A percentile compares a stretch with the other conserved stretches of the same genome.
phyloP scores from a whole-genome alignment of 2,888 invertebrate genomes.

The Flexamia atlantica region DNA sequence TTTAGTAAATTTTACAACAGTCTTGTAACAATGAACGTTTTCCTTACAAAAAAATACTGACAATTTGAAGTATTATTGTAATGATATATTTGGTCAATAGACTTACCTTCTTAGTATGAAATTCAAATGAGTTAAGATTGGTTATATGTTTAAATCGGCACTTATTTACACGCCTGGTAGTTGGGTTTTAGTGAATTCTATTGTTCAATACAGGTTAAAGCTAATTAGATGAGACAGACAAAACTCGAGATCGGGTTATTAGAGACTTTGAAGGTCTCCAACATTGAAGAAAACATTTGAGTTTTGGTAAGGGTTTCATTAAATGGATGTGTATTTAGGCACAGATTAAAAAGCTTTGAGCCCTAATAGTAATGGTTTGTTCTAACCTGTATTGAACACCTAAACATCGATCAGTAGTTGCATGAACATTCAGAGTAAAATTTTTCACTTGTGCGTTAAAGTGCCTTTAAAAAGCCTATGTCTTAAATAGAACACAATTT shows the following conservation, averaged over 20 bases:
- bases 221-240: neutral
- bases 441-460: constrained; percentile 26
- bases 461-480: constrained; percentile 14
- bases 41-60: constrained; percentile 46
- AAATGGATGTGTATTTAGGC: constrained; percentile 19
- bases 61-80: constrained; percentile 41
- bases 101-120: constrained; percentile 38
- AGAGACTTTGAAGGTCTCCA: neutral
- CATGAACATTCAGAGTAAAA: constrained; percentile 33
- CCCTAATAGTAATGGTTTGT: neutral
- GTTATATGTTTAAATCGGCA: constrained; percentile 42
- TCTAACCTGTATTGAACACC: constrained; percentile 42
- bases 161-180: constrained; percentile 20
- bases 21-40: constrained; percentile 41
- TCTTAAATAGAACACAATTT: constrained; percentile 22
- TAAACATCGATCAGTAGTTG: constrained; percentile 40
- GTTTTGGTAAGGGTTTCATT: neutral
- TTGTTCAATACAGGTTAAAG: constrained; percentile 33
- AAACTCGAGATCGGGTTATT: neutral
- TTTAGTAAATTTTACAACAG: constrained; percentile 47
- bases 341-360: constrained; percentile 38
- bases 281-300: neutral
- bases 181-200: neutral
- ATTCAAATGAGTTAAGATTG: constrained; percentile 21
- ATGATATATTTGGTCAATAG: constrained; percentile 46